These are phyloP conservation scores for Caradrina kadenii DNA, from an alignment of 2,888 invertebrate species.

Conservation along the genomic window DNA sequence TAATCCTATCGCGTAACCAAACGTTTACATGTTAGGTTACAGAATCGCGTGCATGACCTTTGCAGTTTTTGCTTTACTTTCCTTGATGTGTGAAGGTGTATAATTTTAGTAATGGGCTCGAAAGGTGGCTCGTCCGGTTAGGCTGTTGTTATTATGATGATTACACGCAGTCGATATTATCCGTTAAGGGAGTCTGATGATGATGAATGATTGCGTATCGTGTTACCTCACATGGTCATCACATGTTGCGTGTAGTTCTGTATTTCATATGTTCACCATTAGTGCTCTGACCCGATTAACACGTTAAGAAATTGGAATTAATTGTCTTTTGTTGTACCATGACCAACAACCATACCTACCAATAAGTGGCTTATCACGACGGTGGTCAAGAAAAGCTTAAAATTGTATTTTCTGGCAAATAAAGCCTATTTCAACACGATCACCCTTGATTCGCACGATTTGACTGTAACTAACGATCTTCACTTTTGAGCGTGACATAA, in stretches of 20 bases:
- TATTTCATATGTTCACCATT: too few species aligned
- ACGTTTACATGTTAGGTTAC: slow-evolving; percentile 31
- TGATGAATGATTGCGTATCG: slow-evolving; percentile 31
- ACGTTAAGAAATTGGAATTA: slow-evolving; percentile 4
- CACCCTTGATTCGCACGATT: background rate
- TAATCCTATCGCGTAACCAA: slow-evolving; percentile 13
- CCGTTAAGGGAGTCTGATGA: slow-evolving; percentile 38
- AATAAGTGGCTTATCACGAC: too few species aligned
- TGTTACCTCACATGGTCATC: slow-evolving; percentile 39
- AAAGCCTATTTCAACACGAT: background rate
- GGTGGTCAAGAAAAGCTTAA: background rate
- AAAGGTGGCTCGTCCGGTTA: slow-evolving; percentile 40
- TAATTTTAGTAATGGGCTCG: slow-evolving; percentile 37
- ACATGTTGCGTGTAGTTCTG: slow-evolving; percentile 4
- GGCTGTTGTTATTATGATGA: slow-evolving; percentile 21
- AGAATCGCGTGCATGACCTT: slow-evolving; percentile 57
- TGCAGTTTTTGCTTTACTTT: slow-evolving; percentile 51
- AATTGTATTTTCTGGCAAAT: background rate
- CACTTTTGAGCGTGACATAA: too few species aligned
- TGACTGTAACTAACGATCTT: too few species aligned
- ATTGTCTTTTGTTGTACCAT: background rate
- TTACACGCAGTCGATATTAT: slow-evolving; percentile 20
- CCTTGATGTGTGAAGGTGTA: slow-evolving; percentile 21
- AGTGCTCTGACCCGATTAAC: background rate
- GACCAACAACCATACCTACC: background rate